A percentile compares a stretch with the other conserved stretches of the same genome.
phyloP scores from a whole-genome alignment of 1,140 invertebrate species.

The Portunus trituberculatus region DNA sequence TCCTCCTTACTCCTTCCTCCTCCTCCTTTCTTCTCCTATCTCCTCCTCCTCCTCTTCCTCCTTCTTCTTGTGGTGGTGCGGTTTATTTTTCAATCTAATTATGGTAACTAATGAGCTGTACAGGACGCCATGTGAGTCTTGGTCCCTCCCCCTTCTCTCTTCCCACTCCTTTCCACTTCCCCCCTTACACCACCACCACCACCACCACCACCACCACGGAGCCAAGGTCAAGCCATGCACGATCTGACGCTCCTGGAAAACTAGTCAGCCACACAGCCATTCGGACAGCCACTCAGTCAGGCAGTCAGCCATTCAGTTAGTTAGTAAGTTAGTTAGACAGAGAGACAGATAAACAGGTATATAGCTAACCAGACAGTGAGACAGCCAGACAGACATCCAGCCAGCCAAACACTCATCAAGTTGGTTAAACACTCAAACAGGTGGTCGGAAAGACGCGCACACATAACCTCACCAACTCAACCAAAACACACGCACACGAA shows the following conservation, averaged over 20 bases:
- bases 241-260: too few species aligned
- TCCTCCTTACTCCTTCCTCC: neutral
- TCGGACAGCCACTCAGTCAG: too few species aligned
- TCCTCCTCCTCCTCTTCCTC: neutral
- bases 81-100: slow-evolving; percentile 10
- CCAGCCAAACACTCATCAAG: neutral
- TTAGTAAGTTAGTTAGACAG: too few species aligned
- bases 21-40: neutral
- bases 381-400: neutral
- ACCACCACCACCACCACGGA: neutral
- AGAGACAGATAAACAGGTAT: too few species aligned
- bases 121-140: neutral
- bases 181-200: neutral
- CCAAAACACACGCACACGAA: neutral
- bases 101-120: neutral
- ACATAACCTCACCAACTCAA: neutral
- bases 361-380: too few species aligned
- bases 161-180: neutral
- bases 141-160: neutral
- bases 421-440: too few species aligned
- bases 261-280: too few species aligned
- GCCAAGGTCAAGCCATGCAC: too few species aligned
- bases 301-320: too few species aligned
- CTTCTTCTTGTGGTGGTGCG: slow-evolving; percentile 5
- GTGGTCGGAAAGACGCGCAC: neutral